Evolutionary conservation across 2,888 invertebrate species (phyloP), one percentile per base, ranked within the genome.

Genomic region (Ditula angustiorana): DNA sequence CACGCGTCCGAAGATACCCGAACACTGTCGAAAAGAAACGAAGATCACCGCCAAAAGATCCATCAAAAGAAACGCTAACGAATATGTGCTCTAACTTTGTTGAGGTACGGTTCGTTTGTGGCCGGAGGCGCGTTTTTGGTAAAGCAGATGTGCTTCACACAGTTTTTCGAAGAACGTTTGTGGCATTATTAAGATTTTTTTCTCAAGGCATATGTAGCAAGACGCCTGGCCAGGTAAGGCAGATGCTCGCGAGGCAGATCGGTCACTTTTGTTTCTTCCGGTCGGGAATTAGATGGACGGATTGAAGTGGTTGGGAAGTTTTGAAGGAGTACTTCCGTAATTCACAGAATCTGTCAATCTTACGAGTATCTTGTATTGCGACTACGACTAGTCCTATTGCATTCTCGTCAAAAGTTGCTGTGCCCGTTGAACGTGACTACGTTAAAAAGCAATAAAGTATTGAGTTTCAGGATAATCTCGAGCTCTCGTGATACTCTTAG

Each of bases 61-160:
- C 21, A 11, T 1, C 62, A 37, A 57, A 23, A 30, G 3, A 5
- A 11, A 2, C 13, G 10, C 50, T 76, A 71, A 10, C 2, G 23
- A 79, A 66, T 66, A 71, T 53, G 10, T 61, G 69, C 72, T 57
- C 56, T 78, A 59, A 0, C 0, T 0, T 0, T 0, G 0, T 0
- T 0, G 0, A 0, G 0, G 1, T 74, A 78, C 44, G 67, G 72
- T 69, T 37, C 8, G 74, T 61, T 72, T 78, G 78, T 0, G 23
- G 7, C 60, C 76, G 68, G 1, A 28, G 11, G 8, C 55, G 50
- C 8, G 24, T 3, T 56, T 50, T 69, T 58, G 61, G 55, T 69
- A 75, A 76, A 83, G 90, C 92, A 92, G 92, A 90, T 92, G 92
- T 86, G 81, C 83, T 88, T 86, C 86, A 82, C 86, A 83, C 84